Base-by-base conservation (phyloP, 2,113 vertebrate species). In the Pseudorasbora parva region DNA sequence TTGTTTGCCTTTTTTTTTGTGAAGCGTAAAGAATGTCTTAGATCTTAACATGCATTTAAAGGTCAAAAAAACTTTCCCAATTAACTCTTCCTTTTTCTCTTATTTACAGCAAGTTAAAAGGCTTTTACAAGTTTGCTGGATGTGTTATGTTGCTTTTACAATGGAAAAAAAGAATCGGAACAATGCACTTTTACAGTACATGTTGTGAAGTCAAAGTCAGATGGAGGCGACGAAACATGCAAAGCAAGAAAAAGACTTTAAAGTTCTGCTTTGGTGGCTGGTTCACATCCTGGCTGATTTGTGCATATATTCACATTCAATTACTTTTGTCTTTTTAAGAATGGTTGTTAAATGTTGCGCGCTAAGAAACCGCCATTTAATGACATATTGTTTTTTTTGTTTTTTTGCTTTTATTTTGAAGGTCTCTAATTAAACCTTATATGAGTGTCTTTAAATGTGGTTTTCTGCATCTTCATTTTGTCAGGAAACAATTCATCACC, bases 351-450 rank as follows among this genome's bases (percentile, higher is more conserved):
- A 92, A 88, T 89, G 88, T 89, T 84, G 71, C 89, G 77, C 86
- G 89, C 89, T 88, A 78, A 86, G 87, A 86, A 90, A 91, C 92
- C 93, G 43, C 92, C 90, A 83, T 91, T 93, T 92, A 81, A 88
- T 91, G 90, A 90, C 90, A 91, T 91, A 91, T 81, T 76, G 69
- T 25, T 88, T 87, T 47, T 47, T 47, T n/a, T n/a, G n/a, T 43
- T 41, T n/a, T 21, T 86, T 92, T 90, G 87, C 86, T 88, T 92
- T 87, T 89, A 90, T 92, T 92, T 90, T 88, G 82, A 88, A 87
- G 76, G 85, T 82, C 80, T 92, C 89, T 85, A 82, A 87, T 87
- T 87, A 85, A 81, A 78, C 54, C 33, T 57, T 87, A 74, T 23
- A 59, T 75, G 68, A 79, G 60, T 47, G 76, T 87, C 82, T 81